Evolutionary conservation across 2,888 invertebrate species (phyloP).

Genomic region (Noctua janthe): DNA sequence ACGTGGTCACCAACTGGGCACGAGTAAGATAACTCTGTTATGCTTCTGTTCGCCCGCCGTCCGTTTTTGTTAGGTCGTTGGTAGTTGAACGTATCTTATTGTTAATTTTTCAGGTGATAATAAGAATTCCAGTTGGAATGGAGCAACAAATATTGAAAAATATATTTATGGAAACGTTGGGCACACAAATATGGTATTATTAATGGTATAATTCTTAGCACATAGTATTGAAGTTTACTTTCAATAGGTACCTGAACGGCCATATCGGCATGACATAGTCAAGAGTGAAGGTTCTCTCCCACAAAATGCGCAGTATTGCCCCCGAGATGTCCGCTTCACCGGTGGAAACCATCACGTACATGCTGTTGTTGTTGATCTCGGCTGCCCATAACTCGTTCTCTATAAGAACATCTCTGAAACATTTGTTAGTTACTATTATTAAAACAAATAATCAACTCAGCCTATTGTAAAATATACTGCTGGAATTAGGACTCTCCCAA

Average conservation of each 20-base stretch:
- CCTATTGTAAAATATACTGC: not conserved
- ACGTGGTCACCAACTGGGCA: not conserved
- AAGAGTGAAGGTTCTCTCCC: slow-evolving; percentile 68
- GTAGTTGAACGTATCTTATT: too few species aligned
- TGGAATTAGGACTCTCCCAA: not conserved
- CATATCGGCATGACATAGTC: slow-evolving; percentile 81
- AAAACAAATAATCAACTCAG: not conserved
- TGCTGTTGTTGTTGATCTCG: slow-evolving; percentile 76
- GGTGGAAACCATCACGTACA: slow-evolving; percentile 74
- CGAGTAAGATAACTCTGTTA: not conserved
- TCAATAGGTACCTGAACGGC: slow-evolving; percentile 77
- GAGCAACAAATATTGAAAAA: too few species aligned
- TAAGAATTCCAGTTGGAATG: not conserved
- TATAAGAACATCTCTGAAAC: slow-evolving; percentile 73
- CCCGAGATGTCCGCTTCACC: slow-evolving; percentile 79
- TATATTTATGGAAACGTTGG: not conserved
- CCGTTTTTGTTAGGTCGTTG: not conserved
- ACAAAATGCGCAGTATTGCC: slow-evolving; percentile 75
- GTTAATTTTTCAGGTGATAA: not conserved
- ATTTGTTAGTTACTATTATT: not conserved
- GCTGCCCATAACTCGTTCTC: slow-evolving; percentile 76
- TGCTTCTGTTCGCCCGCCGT: not conserved
- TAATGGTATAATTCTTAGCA: not conserved
- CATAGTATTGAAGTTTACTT: not conserved
- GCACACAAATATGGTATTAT: not conserved